Evolutionary conservation across 2,113 vertebrate genomes (phyloP).

Genomic region (Alexandromys fortis): DNA sequence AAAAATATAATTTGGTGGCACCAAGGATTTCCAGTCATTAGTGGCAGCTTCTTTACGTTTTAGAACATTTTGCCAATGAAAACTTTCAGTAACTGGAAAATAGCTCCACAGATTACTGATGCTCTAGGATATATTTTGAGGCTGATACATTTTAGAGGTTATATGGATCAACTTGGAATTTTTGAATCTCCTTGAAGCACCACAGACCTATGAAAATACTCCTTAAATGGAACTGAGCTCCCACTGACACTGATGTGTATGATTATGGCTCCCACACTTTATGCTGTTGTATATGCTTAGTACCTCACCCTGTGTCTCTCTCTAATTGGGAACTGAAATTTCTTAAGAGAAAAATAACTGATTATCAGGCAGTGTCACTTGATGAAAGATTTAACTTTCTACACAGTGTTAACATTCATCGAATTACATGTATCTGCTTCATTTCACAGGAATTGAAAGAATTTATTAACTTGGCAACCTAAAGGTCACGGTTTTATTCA

Average conservation of each 20-base stretch:
- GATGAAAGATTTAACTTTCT: slow-evolving; percentile 42
- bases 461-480: slow-evolving; percentile 29
- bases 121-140: slow-evolving; percentile 36
- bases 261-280: slow-evolving; percentile 14
- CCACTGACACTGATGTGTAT: not conserved
- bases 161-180: not conserved
- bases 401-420: not conserved
- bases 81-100: slow-evolving; percentile 50
- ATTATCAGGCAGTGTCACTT: slow-evolving; percentile 1
- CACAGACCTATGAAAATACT: slow-evolving; percentile 15
- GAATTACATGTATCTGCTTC: slow-evolving; percentile 30
- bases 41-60: slow-evolving; percentile 20
- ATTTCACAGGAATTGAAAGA: slow-evolving; percentile 31
- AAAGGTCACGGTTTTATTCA: slow-evolving; percentile 47
- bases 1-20: not conserved
- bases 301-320: not conserved
- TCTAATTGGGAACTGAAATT: slow-evolving; percentile 23
- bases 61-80: slow-evolving; percentile 24
- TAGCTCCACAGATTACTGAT: slow-evolving; percentile 32
- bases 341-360: slow-evolving; percentile 20
- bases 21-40: slow-evolving; percentile 27
- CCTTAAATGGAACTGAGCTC: not conserved
- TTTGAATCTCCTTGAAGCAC: not conserved
- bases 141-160: slow-evolving; percentile 10
- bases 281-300: not conserved